Base-by-base conservation (phyloP, 2,113 vertebrate genomes). In the Oostethus manadensis region DNA sequence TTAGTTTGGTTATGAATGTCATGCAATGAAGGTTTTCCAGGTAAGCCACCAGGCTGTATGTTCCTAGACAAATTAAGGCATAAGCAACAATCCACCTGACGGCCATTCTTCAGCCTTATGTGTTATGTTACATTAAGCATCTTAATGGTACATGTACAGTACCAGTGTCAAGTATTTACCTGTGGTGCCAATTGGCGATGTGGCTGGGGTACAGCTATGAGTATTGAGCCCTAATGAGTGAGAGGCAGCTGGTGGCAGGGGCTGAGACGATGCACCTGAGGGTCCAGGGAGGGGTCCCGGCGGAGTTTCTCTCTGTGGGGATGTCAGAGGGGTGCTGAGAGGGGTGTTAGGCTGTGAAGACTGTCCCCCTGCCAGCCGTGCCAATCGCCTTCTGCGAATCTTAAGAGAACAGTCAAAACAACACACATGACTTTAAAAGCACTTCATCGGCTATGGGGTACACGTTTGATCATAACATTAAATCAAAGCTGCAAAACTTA, bases 261-360 rank as follows among this genome's bases (percentile, higher is more conserved):
- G 77, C 63, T 88, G 90, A 33, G 86, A 86, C 58, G 85, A 79
- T 0, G 89, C 87, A 63, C 91, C 90, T 22, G 94, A 86, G 3
- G 93, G 90, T 18, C 91, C 90, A 45, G 90, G 88, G 6, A 96
- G 91, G 54, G 94, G 93, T 68, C 95, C 95, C 0, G 94, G 94
- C 0, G 95, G 95, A 65, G 90, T 99, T 85, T 99, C 97, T 82
- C 97, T 91, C 88, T 99, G 97, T 16, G 97, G 97, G 56, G 97
- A 98, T 0, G 97, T 98, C 57, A 99, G 87, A 40, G 91, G 91
- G 54, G 91, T 92, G 77, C 89, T 92, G 61, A 98, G 93, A 0
- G 96, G 96, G 0, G 96, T 98, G 29, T 81, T 87, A 15, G 97
- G 97, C 79, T 98, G 97, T 9, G 97, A 99, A 1, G 93, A 93